Base-by-base conservation (phyloP, 2,888 invertebrate genomes). In the Lobophora halterata region DNA sequence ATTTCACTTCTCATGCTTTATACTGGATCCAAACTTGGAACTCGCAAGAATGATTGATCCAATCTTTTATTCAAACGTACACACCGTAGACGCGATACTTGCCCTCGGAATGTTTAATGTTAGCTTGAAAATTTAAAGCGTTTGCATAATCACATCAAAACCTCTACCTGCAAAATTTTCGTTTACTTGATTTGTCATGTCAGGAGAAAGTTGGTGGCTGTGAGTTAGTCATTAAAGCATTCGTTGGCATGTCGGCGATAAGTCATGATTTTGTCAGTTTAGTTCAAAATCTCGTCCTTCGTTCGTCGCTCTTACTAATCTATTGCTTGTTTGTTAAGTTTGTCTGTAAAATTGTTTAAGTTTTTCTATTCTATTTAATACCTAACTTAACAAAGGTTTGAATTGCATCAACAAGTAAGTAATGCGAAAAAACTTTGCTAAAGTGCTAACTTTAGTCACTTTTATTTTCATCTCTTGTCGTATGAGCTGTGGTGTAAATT, bases 11-110 rank as follows among this genome's bases (percentile, higher is more conserved):
- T 51, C 55, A 46, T 65, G 65, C 61, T 68, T 65, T 65, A 64
- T n/a, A 62, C 67, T 56, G 52, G 49, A 63, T 65, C 50, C 49
- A 47, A 72, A 69, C 60, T 70, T 59, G 57, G 52, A 58, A 65
- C 55, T 52, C 55, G 49, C 52, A 43, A 55, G 58, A 57, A 53
- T 63, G 59, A 63, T 71, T 61, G 64, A 64, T 65, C 58, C 54
- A 61, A 61, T 49, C 33, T 43, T 30, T 46, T 37, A 51, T 43
- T 43, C 28, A 44, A 31, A 19, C n/a, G 13, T 30, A 29, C 16
- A 29, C 24, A 19, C 17, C n/a, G 13, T 30, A 29, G 12, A 29
- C 24, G 16, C 17, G 34, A 30, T 26, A 28, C 25, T 34, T n/a
- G 16, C 3, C 17, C 7, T 7, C 11, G 18, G 17, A 32, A 27